Evolutionary conservation across 1,140 invertebrate genomes (phyloP), one percentile per base, ranked within the genome.

Genomic region (Saccostrea glomerata): DNA sequence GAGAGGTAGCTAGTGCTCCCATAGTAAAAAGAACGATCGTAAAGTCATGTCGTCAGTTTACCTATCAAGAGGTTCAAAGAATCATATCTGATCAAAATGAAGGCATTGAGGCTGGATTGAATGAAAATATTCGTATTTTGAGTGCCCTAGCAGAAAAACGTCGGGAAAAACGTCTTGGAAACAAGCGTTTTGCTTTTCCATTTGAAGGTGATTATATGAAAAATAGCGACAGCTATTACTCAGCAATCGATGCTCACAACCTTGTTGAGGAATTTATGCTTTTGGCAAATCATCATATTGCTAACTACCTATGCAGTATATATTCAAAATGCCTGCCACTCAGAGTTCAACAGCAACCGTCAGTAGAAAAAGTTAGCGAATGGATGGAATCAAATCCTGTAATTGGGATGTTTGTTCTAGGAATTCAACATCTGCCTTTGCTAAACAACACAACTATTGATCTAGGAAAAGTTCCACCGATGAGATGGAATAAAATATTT

Each of bases 211-310:
- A 47, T 77, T 20, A 73, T 30, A 70, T 58, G 17, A 87, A 91
- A 17, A 66, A 87, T 13, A 83, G 86, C 30, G 54, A 87, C 54
- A n/a, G 63, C 20, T 73, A 83, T 30, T 56, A 90, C 60, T 89
- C 92, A 36, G 89, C 90, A 66, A 23, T 89, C 11, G 90, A 93
- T 23, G 92, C 93, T 9, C 92, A 93, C 85, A 85, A 85, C 40
- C 84, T 93, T 13, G 90, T 93, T 6, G 92, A 93, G 85, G 93
- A 93, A 85, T 91, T 92, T 83, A 93, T 93, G 93, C 89, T 93
- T 55, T 86, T 90, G 66, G 83, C 91, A 82, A 93, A 93, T 73
- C 25, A 70, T 25, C 12, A 70, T 20, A 82, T 93, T n/a, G 93
- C 92, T 3, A 84, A 20, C 7, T 84, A n/a, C 23, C 58, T 90